Base-by-base conservation (phyloP, 2,113 vertebrate genomes). In the Crocuta crocuta region DNA sequence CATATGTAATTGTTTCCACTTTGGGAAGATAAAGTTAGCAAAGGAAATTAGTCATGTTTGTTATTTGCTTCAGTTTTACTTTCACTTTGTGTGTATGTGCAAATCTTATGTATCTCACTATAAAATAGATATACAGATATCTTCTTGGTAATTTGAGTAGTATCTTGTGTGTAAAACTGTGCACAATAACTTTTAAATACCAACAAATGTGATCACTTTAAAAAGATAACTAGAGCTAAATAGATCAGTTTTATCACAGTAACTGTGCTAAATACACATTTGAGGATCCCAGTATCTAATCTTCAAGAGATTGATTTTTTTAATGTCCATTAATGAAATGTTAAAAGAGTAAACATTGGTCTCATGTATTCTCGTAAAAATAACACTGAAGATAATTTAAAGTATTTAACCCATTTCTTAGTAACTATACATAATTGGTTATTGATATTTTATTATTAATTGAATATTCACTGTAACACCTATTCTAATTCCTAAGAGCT, bases 361-460 rank as follows among this genome's bases (percentile, higher is more conserved):
- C 24, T 63, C 92, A 74, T 48, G 78, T 45, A 70, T 23, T 23
- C 23, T 89, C 13, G 83, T 9, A 78, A 92, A 92, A 85, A 58
- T 81, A 89, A 19, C 33, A 82, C 23, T 80, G 15, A 81, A 79
- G 13, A 70, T 58, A 70, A 73, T 84, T 76, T 84, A 81, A 39
- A 48, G 89, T 95, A 84, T 88, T 84, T 83, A 76, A 89, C 61
- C 8, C 3, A 89, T 89, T 58, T 91, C 7, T 92, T 70, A 5
- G 23, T 90, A 76, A 66, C 78, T 71, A 58, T 48, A 68, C 61
- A 13, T 71, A 89, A 79, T 61, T 90, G 9, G 13, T 70, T 94
- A 88, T 71, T 95, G 39, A 50, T 35, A 80, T 65, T 80, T 82
- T 92, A 74, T 89, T 68, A 17, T 4, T 86, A 87, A 95, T 89